Base-by-base conservation (phyloP, 2,797 vertebrate genomes). In the Melanotaenia trifasciata region DNA sequence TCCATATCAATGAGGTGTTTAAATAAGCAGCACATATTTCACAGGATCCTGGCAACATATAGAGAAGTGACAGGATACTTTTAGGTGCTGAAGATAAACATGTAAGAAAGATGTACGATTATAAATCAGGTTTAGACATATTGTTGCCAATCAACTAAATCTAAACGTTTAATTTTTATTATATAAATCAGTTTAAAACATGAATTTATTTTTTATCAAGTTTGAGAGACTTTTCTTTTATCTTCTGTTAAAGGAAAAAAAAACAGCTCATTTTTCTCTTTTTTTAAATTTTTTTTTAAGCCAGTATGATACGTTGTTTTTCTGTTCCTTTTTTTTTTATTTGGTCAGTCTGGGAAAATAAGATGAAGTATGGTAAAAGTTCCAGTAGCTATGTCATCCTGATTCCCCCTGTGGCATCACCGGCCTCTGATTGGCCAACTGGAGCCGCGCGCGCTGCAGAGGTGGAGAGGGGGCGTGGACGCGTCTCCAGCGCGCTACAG, bases 351-450 rank as follows among this genome's bases (percentile, higher is more conserved):
- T 74, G 79, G 65, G 60, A 67, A 66, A 71, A 65, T 26, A 56
- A 79, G 67, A 26, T 11, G 6, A 35, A 51, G 10, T 20, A 7
- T 45, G 56, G 45, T 58, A 83, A 68, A 89, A 88, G 79, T 93
- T 90, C 80, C 87, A 90, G 73, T n/a, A 18, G 43, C 43, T 45
- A 86, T 91, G 87, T 92, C 92, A 93, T 87, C 76, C 20, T 57
- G 83, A 75, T 76, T 84, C 79, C 14, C 86, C 70, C 30, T 54
- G 84, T 69, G 75, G 53, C 84, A 84, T 84, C 84, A 60, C 78
- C 64, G 79, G 33, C 40, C 70, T 63, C 79, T 89, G 91, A 94
- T 95, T 94, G 94, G 93, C 80, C 73, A 80, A 80, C 24, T 8
- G 66, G 58, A 69, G 70, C 72, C 65, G 80, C 74, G 72, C 74